Evolutionary conservation across 2,888 invertebrate genomes (phyloP), one percentile per base, ranked within the genome.

Genomic region (Plebejus argus): DNA sequence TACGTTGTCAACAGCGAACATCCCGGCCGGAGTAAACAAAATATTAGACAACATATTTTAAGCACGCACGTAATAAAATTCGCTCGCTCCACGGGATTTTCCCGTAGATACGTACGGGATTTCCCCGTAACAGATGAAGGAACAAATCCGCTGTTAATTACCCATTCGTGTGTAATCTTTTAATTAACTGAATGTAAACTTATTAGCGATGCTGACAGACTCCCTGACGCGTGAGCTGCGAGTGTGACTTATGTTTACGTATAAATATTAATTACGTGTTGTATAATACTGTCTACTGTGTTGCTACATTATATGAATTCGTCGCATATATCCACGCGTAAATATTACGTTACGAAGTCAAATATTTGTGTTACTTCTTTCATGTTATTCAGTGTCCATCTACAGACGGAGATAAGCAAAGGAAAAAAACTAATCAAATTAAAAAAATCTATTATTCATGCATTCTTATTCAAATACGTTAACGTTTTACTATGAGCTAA

Each of bases 91-190:
- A 79, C 79, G 79, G 84, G 84, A 85, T 85, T 83, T 35, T 81
- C 82, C 78, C 81, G 80, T 79, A 79, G 83, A 82, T 85, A 28
- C 20, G 12, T 66, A 66, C 66, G 66, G 66, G 66, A 66, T 66
- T 66, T 66, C 86, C 86, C 83, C 84, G 85, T 89, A 87, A 86
- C 88, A 90, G 88, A 89, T 86, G 90, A 89, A 88, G 84, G 88
- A 87, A 88, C 89, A 90, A 90, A 91, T 91, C 89, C 88, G 82
- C 84, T 85, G 88, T 89, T 91, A 91, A 92, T 92, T 91, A 91
- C 85, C 89, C 87, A 87, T 89, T 90, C 90, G 87, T 87, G 90
- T 91, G 91, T 91, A 92, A 91, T 91, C 91, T 91, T 91, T 91
- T 92, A 92, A 92, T 91, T 91, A 91, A 88, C 88, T 89, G 86